A percentile compares a stretch with the other conserved stretches of the same genome.
Conservation (phyloP, 2,113 vertebrate species). For the Callipepla californica region DNA sequence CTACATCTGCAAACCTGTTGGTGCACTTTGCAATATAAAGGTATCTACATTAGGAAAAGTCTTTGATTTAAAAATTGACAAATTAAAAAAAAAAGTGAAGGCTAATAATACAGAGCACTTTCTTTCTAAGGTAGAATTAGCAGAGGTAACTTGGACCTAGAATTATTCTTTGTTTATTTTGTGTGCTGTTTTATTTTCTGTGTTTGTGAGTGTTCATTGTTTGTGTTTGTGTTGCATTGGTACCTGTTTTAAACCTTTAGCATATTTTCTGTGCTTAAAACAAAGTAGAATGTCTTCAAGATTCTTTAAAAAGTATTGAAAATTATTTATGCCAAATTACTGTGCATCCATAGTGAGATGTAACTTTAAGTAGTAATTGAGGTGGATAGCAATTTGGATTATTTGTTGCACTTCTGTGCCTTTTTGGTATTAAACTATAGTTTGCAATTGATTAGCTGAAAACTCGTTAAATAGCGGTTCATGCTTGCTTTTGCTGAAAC, state of each 20-base stretch:
- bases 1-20: fast-evolving
- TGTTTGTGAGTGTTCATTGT: not conserved
- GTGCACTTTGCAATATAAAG: not conserved
- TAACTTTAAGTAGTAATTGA: not conserved
- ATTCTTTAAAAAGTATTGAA: not conserved
- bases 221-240: not conserved
- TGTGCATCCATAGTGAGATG: not conserved
- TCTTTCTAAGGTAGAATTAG: not conserved
- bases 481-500: not conserved
- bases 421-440: not conserved
- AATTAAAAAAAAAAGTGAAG: not conserved
- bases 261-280: not conserved
- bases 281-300: not conserved
- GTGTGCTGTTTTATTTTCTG: not conserved
- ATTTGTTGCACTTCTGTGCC: not conserved
- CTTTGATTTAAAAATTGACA: not conserved
- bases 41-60: not conserved
- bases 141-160: not conserved
- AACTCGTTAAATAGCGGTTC: not conserved
- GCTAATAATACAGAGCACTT: not conserved
- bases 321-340: not conserved
- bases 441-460: not conserved
- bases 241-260: not conserved
- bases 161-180: not conserved
- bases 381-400: not conserved